Evolutionary conservation across 2,113 vertebrate genomes (phyloP), one percentile per base, ranked within the genome.

Genomic region (Indicator maculatus): DNA sequence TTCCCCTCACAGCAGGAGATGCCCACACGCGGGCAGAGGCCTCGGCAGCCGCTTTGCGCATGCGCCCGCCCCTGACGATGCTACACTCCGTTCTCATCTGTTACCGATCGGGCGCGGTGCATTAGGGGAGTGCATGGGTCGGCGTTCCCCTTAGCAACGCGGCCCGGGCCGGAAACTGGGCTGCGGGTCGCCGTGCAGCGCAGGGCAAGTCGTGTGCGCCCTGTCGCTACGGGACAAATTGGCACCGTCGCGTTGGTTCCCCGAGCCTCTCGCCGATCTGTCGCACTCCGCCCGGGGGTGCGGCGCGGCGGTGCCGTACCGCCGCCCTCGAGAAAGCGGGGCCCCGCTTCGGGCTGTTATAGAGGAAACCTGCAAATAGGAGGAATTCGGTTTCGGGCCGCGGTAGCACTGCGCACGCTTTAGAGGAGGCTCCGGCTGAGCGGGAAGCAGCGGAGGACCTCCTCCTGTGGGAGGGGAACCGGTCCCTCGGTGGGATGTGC

Each of bases 1-100:
- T 0, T 3, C 28, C 61, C 44, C n/a, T 14, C 18, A 1, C 9
- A 1, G 45, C 5, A 1, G 1, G 7, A 19, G 0, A 14, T 33
- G 12, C 72, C 36, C 30, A 5, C 28, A 2, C 2, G 0, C 12
- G 19, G 18, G 27, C 17, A 2, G 12, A 8, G 26, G 24, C 82
- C 4, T 33, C 59, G 11, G 16, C 24, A 1, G 38, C 26, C 1
- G n/a, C 45, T 59, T 4, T 60, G 73, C 79, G 74, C 84, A 53
- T 44, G 76, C 64, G 45, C 21, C 0, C 1, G 26, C 7, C 16
- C 5, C 18, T 8, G 16, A 11, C 16, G 9, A 13, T 52, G 8
- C 20, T 8, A 27, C 1, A 11, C 5, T 1, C 16, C 6, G 12
- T 21, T 13, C 2, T 8, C 5, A 8, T 30, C 58, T 12, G 30